Evolutionary conservation across 2,113 vertebrate genomes (phyloP).

Genomic region (Cephalopholis sonnerati): DNA sequence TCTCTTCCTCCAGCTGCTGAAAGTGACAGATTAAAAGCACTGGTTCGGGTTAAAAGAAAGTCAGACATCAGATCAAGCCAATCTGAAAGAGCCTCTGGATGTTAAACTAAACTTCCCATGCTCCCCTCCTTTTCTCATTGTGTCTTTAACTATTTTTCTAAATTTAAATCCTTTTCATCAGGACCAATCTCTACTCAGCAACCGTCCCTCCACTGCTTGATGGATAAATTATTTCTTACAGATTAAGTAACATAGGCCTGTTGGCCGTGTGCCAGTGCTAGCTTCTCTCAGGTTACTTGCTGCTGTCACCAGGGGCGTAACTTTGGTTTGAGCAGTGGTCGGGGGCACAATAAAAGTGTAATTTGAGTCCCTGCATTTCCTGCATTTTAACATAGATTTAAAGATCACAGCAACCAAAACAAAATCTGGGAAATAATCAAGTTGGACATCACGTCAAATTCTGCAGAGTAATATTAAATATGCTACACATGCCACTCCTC

Average conservation of each 20-base stretch:
- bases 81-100: conserved; percentile 41
- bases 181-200: not conserved
- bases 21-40: conserved; percentile 61
- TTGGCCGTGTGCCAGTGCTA: not conserved
- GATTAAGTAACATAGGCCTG: not conserved
- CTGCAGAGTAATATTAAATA: no score
- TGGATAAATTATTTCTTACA: conserved; percentile 8
- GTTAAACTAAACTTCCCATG: conserved; percentile 9
- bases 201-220: not conserved
- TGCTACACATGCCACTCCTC: no score
- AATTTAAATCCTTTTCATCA: conserved; percentile 16
- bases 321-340: no score
- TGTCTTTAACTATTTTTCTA: conserved; percentile 22
- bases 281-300: conserved; percentile 18
- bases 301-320: no score
- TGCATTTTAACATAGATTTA: no score
- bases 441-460: no score
- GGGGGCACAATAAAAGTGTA: no score
- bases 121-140: not conserved
- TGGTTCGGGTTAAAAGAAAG: conserved; percentile 43
- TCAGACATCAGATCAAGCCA: conserved; percentile 54
- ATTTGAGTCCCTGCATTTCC: no score
- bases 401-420: no score
- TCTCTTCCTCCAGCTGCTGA: conserved; percentile 19
- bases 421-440: no score